phyloP scores from a whole-genome alignment of 1,140 invertebrate genomes.

The Maconellicoccus hirsutus region DNA sequence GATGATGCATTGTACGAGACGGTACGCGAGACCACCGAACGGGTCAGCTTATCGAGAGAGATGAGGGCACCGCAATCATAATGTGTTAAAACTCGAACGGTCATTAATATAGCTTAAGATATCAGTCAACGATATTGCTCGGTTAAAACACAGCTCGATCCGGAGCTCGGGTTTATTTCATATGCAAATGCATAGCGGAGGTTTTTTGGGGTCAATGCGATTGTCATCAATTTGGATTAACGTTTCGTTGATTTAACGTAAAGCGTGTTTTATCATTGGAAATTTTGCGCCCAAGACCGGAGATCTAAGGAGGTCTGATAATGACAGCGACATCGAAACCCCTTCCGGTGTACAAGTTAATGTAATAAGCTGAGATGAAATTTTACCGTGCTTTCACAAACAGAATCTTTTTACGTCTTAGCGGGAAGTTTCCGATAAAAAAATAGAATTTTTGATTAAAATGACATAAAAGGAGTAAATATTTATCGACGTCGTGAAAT shows the following conservation, averaged over 20 bases:
- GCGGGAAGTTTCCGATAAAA: background rate
- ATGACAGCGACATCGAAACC: background rate
- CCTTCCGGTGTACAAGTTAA: background rate
- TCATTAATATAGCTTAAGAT: slow-evolving; percentile 22
- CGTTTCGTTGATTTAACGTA: background rate
- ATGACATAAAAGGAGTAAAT: slow-evolving; percentile 15
- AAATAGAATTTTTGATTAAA: slow-evolving; percentile 17
- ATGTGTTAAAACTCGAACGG: slow-evolving; percentile 12
- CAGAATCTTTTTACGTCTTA: slow-evolving; percentile 7
- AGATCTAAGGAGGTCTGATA: background rate
- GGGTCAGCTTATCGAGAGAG: slow-evolving; percentile 10
- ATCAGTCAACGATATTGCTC: slow-evolving; percentile 20
- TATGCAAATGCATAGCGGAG: background rate
- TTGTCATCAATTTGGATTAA: slow-evolving; percentile 20
- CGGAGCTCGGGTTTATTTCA: slow-evolving; percentile 14
- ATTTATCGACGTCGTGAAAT: slow-evolving; percentile 14
- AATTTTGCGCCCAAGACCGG: background rate
- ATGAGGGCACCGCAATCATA: slow-evolving; percentile 13
- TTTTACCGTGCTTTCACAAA: background rate
- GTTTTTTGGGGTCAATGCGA: background rate
- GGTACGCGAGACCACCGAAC: background rate
- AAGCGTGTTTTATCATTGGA: background rate
- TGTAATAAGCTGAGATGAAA: background rate
- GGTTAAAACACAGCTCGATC: slow-evolving; percentile 15
- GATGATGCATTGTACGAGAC: background rate